These are phyloP conservation scores for Mechanitis messenoides DNA, from an alignment of 2,888 invertebrate genomes.

Conservation along the genomic window DNA sequence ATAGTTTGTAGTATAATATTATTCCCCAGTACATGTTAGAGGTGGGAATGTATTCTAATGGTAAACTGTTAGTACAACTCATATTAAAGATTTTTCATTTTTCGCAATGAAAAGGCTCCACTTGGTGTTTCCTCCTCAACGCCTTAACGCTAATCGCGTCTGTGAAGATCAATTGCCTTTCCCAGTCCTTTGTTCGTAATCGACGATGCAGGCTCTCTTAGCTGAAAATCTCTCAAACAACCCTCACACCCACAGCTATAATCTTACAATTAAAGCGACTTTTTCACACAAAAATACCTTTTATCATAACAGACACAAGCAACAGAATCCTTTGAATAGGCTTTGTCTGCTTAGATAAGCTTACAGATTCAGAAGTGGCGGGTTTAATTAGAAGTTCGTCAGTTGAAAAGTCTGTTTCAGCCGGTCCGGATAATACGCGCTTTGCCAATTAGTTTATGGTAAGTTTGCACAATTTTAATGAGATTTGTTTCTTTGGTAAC, in stretches of 20 bases:
- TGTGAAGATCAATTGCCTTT: slow-evolving; percentile 65
- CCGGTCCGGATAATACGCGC: slow-evolving; percentile 44
- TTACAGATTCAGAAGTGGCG: slow-evolving; percentile 48
- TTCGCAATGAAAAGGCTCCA: slow-evolving; percentile 31
- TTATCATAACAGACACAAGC: slow-evolving; percentile 36
- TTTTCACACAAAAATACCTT: slow-evolving; percentile 34
- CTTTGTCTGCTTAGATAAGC: slow-evolving; percentile 41
- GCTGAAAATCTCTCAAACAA: slow-evolving; percentile 45
- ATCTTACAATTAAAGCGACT: slow-evolving; percentile 34
- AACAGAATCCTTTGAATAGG: slow-evolving; percentile 33
- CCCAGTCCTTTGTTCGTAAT: slow-evolving; percentile 54
- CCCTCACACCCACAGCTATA: slow-evolving; percentile 33
- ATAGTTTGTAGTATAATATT: no score
- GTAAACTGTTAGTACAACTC: slow-evolving; percentile 12
- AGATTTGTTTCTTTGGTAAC: slow-evolving; percentile 37
- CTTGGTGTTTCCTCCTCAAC: slow-evolving; percentile 38
- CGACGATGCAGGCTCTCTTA: slow-evolving; percentile 57
- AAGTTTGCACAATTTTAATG: slow-evolving; percentile 63
- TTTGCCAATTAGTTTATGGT: slow-evolving; percentile 62
- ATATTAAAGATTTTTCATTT: slow-evolving; percentile 29
- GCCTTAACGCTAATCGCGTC: slow-evolving; percentile 57
- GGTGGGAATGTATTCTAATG: background rate
- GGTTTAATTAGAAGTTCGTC: slow-evolving; percentile 58
- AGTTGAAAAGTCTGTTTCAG: slow-evolving; percentile 48
- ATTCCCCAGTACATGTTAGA: no score